Evolutionary conservation across 1,140 invertebrate genomes (phyloP), one percentile per base, ranked within the genome.

Genomic region (Micrasema longulum): DNA sequence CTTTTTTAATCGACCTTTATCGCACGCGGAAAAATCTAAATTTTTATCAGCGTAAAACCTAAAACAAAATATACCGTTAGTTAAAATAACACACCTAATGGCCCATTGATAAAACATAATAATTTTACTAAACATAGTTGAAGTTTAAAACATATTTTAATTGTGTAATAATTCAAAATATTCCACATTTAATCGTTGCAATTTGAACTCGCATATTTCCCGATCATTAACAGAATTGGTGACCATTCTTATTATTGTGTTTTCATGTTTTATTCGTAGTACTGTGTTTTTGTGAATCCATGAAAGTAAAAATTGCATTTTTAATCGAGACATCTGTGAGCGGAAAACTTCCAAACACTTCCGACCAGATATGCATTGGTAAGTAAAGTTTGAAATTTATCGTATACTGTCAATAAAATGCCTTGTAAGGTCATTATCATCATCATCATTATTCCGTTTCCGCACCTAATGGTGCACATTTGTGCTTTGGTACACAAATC

Each of bases 361-460:
- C 52, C 14, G 5, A 14, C 14, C 14, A 31, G 52, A 55, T 55
- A 55, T 55, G 52, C 52, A 55, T 55, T 31, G 52, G 52, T 55
- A 53, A 53, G 23, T 53, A 52, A 45, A 45, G 43, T 45, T n/a
- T 45, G 1, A 14, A 3, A 45, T 45, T 45, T 45, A 45, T 16
- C 18, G n/a, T 16, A 9, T 45, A 14, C 5, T 45, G n/a, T 45
- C 7, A 45, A 45, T n/a, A n/a, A n/a, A n/a, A n/a, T n/a, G n/a
- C n/a, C n/a, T n/a, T n/a, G n/a, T n/a, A n/a, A n/a, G n/a, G n/a
- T n/a, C n/a, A n/a, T n/a, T n/a, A n/a, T n/a, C n/a, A n/a, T n/a
- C n/a, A n/a, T n/a, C n/a, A n/a, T n/a, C n/a, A n/a, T n/a, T n/a
- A n/a, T n/a, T n/a, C n/a, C n/a, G n/a, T n/a, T n/a, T n/a, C n/a